These are phyloP conservation scores for Drosophila paramelanica DNA, from an alignment of 2,888 invertebrate genomes.

Conservation along the genomic window DNA sequence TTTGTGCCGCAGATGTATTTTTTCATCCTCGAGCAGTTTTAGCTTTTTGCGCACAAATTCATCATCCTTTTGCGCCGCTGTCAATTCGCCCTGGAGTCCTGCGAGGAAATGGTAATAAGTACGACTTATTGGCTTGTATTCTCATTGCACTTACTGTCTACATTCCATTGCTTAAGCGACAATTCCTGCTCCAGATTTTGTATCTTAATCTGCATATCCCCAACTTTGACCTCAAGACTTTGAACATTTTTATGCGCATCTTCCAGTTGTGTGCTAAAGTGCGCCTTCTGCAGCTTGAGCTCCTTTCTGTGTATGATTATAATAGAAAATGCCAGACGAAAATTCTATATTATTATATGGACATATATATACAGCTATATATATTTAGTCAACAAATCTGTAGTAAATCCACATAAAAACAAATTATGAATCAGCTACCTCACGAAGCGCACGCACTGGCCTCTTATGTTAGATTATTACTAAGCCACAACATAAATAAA, in stretches of 20 bases:
- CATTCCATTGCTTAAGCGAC: constrained; percentile 84
- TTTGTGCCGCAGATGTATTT: constrained; percentile 81
- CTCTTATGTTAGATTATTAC: constrained; percentile 31
- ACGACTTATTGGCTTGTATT: too few relatives aligned
- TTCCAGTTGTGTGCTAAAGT: constrained; percentile 83
- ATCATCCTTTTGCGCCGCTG: constrained; percentile 84
- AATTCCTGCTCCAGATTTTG: constrained; percentile 83
- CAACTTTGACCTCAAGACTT: constrained; percentile 81
- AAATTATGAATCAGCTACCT: constrained; percentile 63
- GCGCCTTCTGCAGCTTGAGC: constrained; percentile 82
- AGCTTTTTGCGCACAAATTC: constrained; percentile 84
- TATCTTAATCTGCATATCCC: constrained; percentile 83
- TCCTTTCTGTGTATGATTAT: constrained; percentile 79
- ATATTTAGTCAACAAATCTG: constrained; percentile 53
- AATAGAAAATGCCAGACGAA: constrained; percentile 20
- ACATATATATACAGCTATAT: constrained; percentile 3
- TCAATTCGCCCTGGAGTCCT: constrained; percentile 85
- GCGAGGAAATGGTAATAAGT: not conserved
- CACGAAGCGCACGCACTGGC: constrained; percentile 52
- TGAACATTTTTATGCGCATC: constrained; percentile 83
- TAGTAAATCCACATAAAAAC: constrained; percentile 49
- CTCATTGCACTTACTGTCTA: constrained; percentile 82
- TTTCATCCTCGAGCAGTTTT: constrained; percentile 84
- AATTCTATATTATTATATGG: constrained; percentile 16
- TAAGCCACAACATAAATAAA: constrained; percentile 21